A percentile compares a stretch with the other conserved stretches of the same genome.
Conservation (phyloP, 2,113 vertebrate species). For the Tetraodon nigroviridis region DNA sequence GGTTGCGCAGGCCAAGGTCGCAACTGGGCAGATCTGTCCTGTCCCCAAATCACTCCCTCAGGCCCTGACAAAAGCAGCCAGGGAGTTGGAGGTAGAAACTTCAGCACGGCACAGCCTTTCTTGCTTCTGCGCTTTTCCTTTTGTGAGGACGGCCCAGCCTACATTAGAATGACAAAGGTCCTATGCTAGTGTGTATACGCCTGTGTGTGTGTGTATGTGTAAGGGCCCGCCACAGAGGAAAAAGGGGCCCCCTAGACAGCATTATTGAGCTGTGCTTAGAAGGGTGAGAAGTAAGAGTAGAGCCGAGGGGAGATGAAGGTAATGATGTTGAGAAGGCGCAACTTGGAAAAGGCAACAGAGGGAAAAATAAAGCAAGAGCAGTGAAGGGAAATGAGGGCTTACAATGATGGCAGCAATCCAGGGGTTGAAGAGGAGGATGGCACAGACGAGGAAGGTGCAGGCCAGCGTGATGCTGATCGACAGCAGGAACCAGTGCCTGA, state of each 20-base stretch:
- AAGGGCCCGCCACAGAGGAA: slow-evolving; percentile 59
- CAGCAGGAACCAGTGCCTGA: slow-evolving; percentile 96
- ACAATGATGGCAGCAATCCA: slow-evolving; percentile 98
- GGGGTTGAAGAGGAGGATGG: slow-evolving; percentile 95
- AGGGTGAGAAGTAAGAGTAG: slow-evolving; percentile 47
- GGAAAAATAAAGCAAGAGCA: neutral
- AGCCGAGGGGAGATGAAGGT: slow-evolving; percentile 30
- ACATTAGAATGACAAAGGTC: slow-evolving; percentile 77
- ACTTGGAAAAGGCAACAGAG: slow-evolving; percentile 16
- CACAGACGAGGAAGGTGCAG: slow-evolving; percentile 95
- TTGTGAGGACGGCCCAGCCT: slow-evolving; percentile 61
- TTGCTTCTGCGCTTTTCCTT: slow-evolving; percentile 73
- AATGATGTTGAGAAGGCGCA: slow-evolving; percentile 45
- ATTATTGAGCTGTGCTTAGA: slow-evolving; percentile 72
- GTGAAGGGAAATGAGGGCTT: slow-evolving; percentile 58
- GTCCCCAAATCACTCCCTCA: slow-evolving; percentile 56
- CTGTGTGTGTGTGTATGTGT: slow-evolving; percentile 35
- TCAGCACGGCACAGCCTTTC: slow-evolving; percentile 70
- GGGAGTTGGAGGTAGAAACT: slow-evolving; percentile 72
- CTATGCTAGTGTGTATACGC: slow-evolving; percentile 51
- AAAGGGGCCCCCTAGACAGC: slow-evolving; percentile 63
- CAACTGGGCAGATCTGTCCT: slow-evolving; percentile 75
- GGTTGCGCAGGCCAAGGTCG: slow-evolving; percentile 75
- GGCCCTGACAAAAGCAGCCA: slow-evolving; percentile 66
- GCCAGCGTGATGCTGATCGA: slow-evolving; percentile 93